A percentile compares a stretch with the other conserved stretches of the same genome.
phyloP scores from a whole-genome alignment of 2,113 vertebrate species.

The Caretta caretta region DNA sequence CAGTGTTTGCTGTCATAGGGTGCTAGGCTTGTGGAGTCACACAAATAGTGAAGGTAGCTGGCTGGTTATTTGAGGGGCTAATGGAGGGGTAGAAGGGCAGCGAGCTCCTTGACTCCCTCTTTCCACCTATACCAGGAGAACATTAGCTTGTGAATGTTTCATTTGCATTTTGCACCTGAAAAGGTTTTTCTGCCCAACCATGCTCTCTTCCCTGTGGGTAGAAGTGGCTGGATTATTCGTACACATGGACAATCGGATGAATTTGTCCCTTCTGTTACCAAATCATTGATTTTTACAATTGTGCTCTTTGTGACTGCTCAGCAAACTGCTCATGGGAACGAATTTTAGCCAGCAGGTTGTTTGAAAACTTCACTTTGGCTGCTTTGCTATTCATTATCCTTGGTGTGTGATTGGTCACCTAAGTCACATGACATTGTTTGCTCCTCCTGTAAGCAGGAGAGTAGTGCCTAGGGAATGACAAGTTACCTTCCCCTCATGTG shows the following conservation, averaged over 20 bases:
- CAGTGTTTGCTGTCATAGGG: neutral
- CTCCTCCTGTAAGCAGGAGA: neutral
- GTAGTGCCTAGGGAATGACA: neutral
- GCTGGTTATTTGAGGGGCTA: neutral
- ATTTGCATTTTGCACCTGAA: neutral
- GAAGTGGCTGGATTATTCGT: neutral
- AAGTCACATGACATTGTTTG: neutral
- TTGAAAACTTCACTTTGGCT: neutral
- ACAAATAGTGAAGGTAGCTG: neutral
- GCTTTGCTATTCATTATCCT: neutral
- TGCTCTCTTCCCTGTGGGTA: neutral
- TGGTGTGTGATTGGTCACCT: neutral
- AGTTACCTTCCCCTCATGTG: neutral
- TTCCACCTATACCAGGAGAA: neutral
- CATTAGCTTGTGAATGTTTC: neutral
- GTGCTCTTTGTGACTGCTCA: neutral
- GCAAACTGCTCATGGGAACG: fast-evolving
- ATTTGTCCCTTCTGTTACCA: neutral
- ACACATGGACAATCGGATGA: neutral
- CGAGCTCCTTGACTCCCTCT: neutral
- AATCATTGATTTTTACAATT: neutral
- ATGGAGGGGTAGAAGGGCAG: neutral
- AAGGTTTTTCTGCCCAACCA: neutral
- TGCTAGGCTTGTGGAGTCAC: neutral
- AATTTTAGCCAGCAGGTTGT: neutral